Evolutionary conservation across 2,888 invertebrate species (phyloP).

Genomic region (Tyria jacobaeae): DNA sequence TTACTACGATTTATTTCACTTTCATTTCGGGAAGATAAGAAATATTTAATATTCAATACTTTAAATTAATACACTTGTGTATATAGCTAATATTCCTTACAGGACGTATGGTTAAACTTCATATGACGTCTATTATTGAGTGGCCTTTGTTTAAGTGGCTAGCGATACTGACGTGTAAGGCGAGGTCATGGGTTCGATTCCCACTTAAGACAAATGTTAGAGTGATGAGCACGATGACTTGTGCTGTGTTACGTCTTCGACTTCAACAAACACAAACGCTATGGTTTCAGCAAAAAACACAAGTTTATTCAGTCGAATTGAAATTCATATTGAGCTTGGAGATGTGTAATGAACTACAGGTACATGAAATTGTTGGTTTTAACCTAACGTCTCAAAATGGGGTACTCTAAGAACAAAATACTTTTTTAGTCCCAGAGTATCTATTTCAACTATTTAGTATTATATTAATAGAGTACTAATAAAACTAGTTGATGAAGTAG

Average conservation of each 20-base stretch:
- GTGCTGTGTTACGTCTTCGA: no score
- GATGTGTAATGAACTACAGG: slow-evolving; percentile 29
- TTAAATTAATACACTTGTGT: no score
- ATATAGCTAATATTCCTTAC: no score
- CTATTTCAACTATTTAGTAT: no score
- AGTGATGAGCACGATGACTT: neutral
- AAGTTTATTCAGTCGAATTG: slow-evolving; percentile 29
- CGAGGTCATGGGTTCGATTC: neutral
- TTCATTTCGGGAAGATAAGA: no score
- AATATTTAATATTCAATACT: no score
- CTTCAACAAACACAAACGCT: slow-evolving; percentile 13
- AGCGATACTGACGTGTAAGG: neutral
- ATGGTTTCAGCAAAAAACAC: slow-evolving; percentile 15
- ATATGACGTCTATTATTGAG: no score
- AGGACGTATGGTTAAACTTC: no score
- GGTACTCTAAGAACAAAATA: neutral
- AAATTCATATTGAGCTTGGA: slow-evolving; percentile 51
- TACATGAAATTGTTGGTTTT: slow-evolving; percentile 45
- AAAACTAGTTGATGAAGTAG: no score
- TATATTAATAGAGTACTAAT: neutral
- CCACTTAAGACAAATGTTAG: no score
- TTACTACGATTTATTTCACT: no score
- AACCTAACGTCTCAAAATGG: neutral
- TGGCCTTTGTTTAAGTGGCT: neutral
- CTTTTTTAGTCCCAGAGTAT: neutral